Evolutionary conservation across 2,888 invertebrate species (phyloP).

Genomic region (Blera fallax): DNA sequence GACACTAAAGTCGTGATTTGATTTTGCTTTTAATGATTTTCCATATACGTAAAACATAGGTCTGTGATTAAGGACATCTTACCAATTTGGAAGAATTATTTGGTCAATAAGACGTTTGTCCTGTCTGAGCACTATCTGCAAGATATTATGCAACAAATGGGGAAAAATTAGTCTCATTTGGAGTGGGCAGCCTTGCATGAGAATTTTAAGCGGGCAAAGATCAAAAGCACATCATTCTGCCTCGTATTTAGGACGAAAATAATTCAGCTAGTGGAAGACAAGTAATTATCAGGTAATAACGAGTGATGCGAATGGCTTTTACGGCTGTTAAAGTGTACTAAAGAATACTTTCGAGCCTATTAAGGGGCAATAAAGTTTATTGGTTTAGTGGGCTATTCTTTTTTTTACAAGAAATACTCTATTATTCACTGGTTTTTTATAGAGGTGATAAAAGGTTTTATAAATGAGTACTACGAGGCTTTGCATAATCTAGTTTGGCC

Average conservation of each 20-base stretch:
- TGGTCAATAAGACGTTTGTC: slow-evolving; percentile 52
- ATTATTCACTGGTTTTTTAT: slow-evolving; percentile 39
- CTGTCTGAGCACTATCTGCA: slow-evolving; percentile 18
- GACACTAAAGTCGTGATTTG: slow-evolving; percentile 70
- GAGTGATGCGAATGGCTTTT: slow-evolving; percentile 9
- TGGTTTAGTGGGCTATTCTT: not conserved
- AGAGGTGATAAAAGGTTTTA: slow-evolving; percentile 41
- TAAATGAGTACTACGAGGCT: slow-evolving; percentile 1
- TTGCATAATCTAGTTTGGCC: not conserved
- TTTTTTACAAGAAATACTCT: slow-evolving; percentile 1
- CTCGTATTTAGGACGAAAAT: not conserved
- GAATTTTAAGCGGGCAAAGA: slow-evolving; percentile 15
- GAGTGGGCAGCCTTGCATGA: not conserved
- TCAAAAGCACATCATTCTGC: slow-evolving; percentile 7
- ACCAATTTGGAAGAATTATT: slow-evolving; percentile 62
- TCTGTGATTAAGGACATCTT: slow-evolving; percentile 65
- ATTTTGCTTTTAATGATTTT: slow-evolving; percentile 72
- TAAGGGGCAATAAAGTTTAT: slow-evolving; percentile 31
- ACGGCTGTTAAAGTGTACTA: not conserved
- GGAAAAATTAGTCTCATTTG: slow-evolving; percentile 38
- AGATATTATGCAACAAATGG: slow-evolving; percentile 40
- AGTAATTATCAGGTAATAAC: slow-evolving; percentile 28
- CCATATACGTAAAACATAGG: slow-evolving; percentile 63
- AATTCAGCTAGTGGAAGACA: not conserved
- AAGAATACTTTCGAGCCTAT: slow-evolving; percentile 26